These are phyloP conservation scores for Campopleginae sp. DNA, from an alignment of 2,888 invertebrate species.

Conservation along the genomic window DNA sequence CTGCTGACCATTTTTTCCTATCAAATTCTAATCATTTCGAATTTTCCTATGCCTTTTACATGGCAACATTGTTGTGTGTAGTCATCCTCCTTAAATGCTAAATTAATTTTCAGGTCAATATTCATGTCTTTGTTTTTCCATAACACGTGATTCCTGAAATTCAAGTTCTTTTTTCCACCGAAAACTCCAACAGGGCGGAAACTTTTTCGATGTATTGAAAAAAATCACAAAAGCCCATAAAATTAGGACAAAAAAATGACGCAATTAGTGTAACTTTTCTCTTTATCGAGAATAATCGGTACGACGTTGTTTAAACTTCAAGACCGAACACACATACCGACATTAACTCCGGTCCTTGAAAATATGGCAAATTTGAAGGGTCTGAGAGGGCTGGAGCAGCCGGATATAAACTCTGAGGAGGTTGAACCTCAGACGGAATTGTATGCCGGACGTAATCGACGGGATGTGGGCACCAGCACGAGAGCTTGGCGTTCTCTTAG, in stretches of 20 bases:
- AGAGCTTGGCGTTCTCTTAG: conserved; percentile 39
- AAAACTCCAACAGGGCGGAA: too few relatives aligned
- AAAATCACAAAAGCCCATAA: too few relatives aligned
- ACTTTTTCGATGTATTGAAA: too few relatives aligned
- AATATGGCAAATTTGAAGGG: conserved; percentile 21
- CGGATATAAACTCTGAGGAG: conserved; percentile 24
- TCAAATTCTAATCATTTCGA: too few relatives aligned
- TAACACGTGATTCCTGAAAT: neutral
- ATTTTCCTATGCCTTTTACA: too few relatives aligned
- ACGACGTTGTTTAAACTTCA: neutral
- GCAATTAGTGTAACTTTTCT: conserved; percentile 13
- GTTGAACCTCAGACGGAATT: conserved; percentile 7
- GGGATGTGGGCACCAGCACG: conserved; percentile 54
- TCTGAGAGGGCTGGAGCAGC: neutral
- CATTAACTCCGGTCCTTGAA: neutral
- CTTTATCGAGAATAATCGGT: neutral
- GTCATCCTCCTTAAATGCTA: too few relatives aligned
- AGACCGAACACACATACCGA: neutral
- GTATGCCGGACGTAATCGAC: conserved; percentile 53
- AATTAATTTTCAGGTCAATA: neutral
- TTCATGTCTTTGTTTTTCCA: neutral
- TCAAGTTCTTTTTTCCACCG: too few relatives aligned
- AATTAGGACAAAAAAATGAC: neutral
- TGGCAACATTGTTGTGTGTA: too few relatives aligned
- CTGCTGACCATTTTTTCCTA: too few relatives aligned